A percentile compares a stretch with the other conserved stretches of the same genome.
phyloP scores from a whole-genome alignment of 2,797 vertebrate genomes.

The Gambelia wislizenii region DNA sequence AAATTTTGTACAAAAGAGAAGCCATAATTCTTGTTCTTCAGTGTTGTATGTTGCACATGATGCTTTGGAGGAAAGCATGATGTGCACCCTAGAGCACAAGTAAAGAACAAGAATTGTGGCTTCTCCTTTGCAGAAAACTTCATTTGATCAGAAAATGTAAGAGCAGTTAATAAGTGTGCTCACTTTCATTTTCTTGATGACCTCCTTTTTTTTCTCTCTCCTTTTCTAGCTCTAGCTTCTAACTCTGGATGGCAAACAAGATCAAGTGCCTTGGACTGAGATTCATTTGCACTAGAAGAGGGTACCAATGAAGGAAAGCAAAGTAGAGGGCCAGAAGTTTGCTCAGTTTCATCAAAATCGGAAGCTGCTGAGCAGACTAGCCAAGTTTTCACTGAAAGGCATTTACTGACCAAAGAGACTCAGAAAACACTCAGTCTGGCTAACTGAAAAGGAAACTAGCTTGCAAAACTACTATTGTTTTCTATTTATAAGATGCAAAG shows the following conservation, averaged over 20 bases:
- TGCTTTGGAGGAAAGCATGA: too few species aligned
- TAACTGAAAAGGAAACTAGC: slow-evolving; percentile 52
- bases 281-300: slow-evolving; percentile 62
- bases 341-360: slow-evolving; percentile 70
- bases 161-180: background rate
- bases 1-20: too few species aligned
- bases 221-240: slow-evolving; percentile 59
- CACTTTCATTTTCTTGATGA: too few species aligned
- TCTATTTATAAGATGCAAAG: slow-evolving; percentile 73
- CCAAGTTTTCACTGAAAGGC: slow-evolving; percentile 47
- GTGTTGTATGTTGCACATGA: too few species aligned
- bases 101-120: background rate
- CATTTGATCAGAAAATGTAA: background rate
- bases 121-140: background rate
- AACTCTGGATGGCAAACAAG: slow-evolving; percentile 64
- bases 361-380: slow-evolving; percentile 71
- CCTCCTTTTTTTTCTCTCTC: slow-evolving; percentile 47
- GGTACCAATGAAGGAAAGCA: slow-evolving; percentile 69
- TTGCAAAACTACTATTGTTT: slow-evolving; percentile 55
- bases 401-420: slow-evolving; percentile 53
- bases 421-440: slow-evolving; percentile 64
- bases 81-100: background rate
- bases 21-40: too few species aligned
- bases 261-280: slow-evolving; percentile 70
- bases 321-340: slow-evolving; percentile 67